Evolutionary conservation across 2,113 vertebrate species (phyloP).

Genomic region (Neopipo cinnamomea): DNA sequence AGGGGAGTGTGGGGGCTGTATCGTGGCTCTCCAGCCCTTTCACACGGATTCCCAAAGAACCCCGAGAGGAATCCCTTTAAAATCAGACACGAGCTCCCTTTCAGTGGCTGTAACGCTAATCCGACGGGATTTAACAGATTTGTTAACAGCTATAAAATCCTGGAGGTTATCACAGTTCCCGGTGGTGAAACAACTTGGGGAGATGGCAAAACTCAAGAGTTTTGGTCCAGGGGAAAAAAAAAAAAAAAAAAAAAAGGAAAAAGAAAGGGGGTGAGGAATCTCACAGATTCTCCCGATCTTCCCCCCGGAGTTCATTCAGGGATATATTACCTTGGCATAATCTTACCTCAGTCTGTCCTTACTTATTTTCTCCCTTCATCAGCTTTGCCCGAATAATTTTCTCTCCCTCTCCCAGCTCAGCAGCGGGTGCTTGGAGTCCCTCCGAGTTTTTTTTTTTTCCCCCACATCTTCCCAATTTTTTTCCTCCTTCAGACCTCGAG

Average conservation of each 20-base stretch:
- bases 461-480: neutral
- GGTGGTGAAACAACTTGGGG: neutral
- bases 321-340: neutral
- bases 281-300: neutral
- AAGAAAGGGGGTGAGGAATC: neutral
- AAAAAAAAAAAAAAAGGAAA: too few species aligned
- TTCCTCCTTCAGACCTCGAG: neutral
- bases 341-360: neutral
- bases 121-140: neutral
- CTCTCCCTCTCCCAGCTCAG: neutral
- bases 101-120: neutral
- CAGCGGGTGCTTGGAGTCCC: neutral
- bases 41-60: neutral
- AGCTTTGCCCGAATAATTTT: accelerated
- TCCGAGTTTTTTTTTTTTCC: neutral
- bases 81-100: neutral
- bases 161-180: neutral
- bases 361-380: neutral
- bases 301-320: neutral
- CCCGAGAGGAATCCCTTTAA: accelerated
- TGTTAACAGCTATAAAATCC: neutral
- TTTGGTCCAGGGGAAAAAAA: neutral
- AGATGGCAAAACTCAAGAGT: neutral
- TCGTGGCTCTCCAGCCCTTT: neutral
- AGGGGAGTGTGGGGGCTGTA: neutral